Base-by-base conservation (phyloP, 2,113 vertebrate genomes). In the Melanerpes aurifrons region DNA sequence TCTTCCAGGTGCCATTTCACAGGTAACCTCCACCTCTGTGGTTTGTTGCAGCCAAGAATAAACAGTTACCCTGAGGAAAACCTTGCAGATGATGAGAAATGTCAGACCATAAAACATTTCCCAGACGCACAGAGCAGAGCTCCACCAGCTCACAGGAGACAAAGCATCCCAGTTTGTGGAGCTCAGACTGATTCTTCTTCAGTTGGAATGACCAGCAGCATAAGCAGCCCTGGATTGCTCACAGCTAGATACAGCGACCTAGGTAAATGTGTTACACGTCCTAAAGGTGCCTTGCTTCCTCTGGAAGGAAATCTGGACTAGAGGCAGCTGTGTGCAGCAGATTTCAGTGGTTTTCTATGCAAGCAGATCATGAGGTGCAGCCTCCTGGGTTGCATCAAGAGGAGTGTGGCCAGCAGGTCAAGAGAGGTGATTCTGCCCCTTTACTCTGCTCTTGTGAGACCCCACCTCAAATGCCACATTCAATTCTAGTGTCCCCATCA, bases 111-210 rank as follows among this genome's bases (percentile, higher is more conserved):
- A 95, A 98, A 98, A 76, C 98, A 98, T 74, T 98, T 98, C 78
- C 98, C 98, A 2, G 98, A 98, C 84, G 94, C 97, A 0, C 98
- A 99, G 80, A 98, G 95, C 89, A 98, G 98, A 66, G 97, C 98
- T 10, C 90, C 95, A 13, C 96, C 97, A 26, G 94, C 98, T 73
- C 96, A 97, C 32, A 98, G 98, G 93, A 98, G 99, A 81, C 99
- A 98, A 92, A 99, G 99, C 68, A 99, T 98, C 31, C 98, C 99
- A 9, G 98, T 98, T 15, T 98, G 98, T 76, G 97, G 98, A 75
- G 97, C 97, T 82, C 98, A 97, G 90, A 4, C 90, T 1, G 99
- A 98, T 84, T 90, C 97, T 56, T 94, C 97, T 4, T 96, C 97
- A 61, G 35, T 98, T 77, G 98, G 98, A 73, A 98, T 98, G 94